A percentile compares a stretch with the other conserved stretches of the same genome.
phyloP scores from a whole-genome alignment of 2,797 vertebrate genomes.

The Liasis olivaceus region DNA sequence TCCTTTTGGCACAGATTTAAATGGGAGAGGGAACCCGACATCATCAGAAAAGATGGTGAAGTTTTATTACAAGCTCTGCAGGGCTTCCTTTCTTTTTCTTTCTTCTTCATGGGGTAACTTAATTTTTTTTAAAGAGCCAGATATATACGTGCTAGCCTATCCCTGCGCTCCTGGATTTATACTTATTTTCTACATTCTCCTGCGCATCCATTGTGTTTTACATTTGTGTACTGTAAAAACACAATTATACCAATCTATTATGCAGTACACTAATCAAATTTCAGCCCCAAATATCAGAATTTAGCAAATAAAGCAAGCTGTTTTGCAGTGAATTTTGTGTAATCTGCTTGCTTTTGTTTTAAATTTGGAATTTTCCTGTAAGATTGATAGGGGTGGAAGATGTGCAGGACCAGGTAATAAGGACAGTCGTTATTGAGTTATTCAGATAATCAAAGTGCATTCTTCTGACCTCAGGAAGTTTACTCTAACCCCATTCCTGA shows the following conservation, averaged over 20 bases:
- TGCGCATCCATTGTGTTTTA: not conserved
- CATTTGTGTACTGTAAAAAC: not conserved
- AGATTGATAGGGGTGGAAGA: not conserved
- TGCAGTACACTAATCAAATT: not conserved
- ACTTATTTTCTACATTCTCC: not conserved
- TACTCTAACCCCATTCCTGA: not conserved
- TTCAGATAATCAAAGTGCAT: not conserved
- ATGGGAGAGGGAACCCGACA: not conserved
- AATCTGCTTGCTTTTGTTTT: not conserved
- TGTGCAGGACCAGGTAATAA: not conserved
- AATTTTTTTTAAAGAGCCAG: not conserved
- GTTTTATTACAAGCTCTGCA: not conserved
- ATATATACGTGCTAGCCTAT: not conserved
- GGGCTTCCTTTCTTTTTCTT: not conserved
- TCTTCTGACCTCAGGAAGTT: not conserved
- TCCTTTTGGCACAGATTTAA: constrained; percentile 34
- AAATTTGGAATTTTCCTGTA: not conserved
- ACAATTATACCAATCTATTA: not conserved
- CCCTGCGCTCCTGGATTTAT: not conserved
- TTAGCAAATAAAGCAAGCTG: not conserved
- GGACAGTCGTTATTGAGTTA: not conserved
- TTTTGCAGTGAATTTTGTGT: not conserved
- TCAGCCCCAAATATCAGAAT: not conserved
- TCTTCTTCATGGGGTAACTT: not conserved
- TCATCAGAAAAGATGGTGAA: not conserved